These are phyloP conservation scores for Schizotus pectinicornis DNA, from an alignment of 2,888 invertebrate genomes.

Conservation along the genomic window DNA sequence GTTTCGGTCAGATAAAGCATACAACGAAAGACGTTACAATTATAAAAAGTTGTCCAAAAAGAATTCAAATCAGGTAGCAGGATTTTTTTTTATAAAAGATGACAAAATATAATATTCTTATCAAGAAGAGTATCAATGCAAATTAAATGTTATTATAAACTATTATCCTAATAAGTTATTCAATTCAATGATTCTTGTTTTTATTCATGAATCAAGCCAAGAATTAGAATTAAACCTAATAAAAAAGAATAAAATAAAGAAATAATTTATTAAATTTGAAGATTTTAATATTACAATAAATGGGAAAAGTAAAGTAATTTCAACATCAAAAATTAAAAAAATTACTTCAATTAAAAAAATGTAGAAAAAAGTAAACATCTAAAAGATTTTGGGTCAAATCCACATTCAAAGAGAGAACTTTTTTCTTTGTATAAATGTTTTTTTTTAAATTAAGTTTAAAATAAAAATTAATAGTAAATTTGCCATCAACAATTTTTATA, in stretches of 20 bases:
- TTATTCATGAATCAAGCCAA: slow-evolving; percentile 64
- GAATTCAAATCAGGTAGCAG: too few species aligned
- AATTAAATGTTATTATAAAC: slow-evolving; percentile 60
- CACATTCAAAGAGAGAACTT: slow-evolving; percentile 69
- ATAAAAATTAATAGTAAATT: slow-evolving; percentile 61
- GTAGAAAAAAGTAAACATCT: slow-evolving; percentile 64
- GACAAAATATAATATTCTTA: too few species aligned
- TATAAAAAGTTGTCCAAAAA: too few species aligned
- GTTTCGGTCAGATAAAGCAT: too few species aligned
- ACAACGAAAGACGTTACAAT: too few species aligned
- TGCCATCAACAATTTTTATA: too few species aligned
- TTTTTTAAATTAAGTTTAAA: slow-evolving; percentile 64
- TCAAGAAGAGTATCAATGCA: too few species aligned
- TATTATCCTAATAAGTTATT: slow-evolving; percentile 57
- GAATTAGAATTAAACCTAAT: slow-evolving; percentile 62
- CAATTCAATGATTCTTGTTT: slow-evolving; percentile 68
- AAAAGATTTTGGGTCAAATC: slow-evolving; percentile 63
- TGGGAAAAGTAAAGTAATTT: slow-evolving; percentile 70
- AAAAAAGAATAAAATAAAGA: slow-evolving; percentile 41
- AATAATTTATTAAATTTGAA: slow-evolving; percentile 47
- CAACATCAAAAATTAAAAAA: slow-evolving; percentile 77
- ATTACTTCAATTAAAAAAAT: slow-evolving; percentile 71
- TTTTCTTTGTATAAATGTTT: slow-evolving; percentile 67
- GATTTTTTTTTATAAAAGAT: too few species aligned
- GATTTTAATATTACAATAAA: slow-evolving; percentile 59